Conservation (phyloP, 2,888 invertebrate species). For the Plemyria rubiginata region DNA sequence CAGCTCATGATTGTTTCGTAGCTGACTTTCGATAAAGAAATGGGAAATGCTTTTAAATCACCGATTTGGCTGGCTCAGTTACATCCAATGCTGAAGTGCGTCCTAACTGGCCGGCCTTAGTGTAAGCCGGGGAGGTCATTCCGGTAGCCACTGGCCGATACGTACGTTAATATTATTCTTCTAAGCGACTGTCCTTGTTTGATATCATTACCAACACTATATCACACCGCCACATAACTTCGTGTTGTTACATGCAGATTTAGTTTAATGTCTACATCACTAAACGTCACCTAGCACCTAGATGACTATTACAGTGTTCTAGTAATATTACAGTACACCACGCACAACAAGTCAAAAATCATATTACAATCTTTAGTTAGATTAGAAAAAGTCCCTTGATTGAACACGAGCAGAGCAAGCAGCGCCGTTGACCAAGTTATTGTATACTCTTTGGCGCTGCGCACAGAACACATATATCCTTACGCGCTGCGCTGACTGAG, state of each 20-base stretch:
- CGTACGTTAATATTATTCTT: slow-evolving; percentile 46
- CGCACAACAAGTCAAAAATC: not conserved
- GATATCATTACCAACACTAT: slow-evolving; percentile 53
- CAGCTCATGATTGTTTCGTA: slow-evolving; percentile 59
- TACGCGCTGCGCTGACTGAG: too few relatives aligned
- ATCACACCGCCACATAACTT: slow-evolving; percentile 22
- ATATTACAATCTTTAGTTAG: not conserved
- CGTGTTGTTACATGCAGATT: slow-evolving; percentile 14
- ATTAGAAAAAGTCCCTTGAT: too few relatives aligned
- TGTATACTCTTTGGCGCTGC: too few relatives aligned
- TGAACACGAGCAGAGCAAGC: too few relatives aligned
- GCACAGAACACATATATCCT: too few relatives aligned
- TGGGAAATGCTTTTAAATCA: slow-evolving; percentile 62
- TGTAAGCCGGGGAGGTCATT: slow-evolving; percentile 70
- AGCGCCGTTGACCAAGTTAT: too few relatives aligned
- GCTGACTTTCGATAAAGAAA: slow-evolving; percentile 52
- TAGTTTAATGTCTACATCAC: not conserved
- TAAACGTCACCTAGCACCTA: too few relatives aligned
- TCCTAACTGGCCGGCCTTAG: slow-evolving; percentile 57
- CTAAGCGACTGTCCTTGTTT: slow-evolving; percentile 53
- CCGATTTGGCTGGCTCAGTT: slow-evolving; percentile 46
- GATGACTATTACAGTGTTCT: not conserved
- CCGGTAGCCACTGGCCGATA: slow-evolving; percentile 43
- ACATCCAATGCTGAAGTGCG: slow-evolving; percentile 33
- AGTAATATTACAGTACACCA: not conserved